These are phyloP conservation scores for Biston betularia DNA, from an alignment of 2,888 invertebrate species.

Conservation along the genomic window DNA sequence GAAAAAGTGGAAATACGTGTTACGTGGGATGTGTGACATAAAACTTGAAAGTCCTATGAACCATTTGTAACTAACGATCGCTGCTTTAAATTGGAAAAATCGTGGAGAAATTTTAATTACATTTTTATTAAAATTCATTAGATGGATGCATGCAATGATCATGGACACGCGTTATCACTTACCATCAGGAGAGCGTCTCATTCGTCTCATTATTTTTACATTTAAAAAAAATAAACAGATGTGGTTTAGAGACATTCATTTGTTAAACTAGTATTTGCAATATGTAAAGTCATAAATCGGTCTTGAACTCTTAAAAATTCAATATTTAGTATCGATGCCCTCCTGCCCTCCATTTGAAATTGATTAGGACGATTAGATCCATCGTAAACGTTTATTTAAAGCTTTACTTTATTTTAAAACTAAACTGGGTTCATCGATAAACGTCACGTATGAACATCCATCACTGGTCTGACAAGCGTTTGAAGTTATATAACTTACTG, in stretches of 20 bases:
- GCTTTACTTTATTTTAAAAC: conserved; percentile 9
- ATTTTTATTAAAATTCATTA: no score
- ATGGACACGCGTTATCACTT: no score
- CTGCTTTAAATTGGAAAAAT: no score
- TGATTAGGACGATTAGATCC: not conserved
- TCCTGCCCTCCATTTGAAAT: conserved; percentile 4
- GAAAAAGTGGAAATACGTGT: conserved; percentile 22
- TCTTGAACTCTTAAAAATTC: not conserved
- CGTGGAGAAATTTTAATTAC: no score
- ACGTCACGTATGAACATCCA: conserved; percentile 6
- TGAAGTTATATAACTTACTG: conserved; percentile 3
- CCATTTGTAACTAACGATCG: no score
- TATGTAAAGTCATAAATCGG: not conserved
- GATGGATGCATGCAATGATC: no score
- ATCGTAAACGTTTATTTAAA: conserved; percentile 1
- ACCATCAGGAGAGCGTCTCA: no score
- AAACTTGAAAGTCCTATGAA: not conserved
- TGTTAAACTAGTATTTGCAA: no score
- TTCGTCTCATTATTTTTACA: no score
- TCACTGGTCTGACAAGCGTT: conserved; percentile 3
- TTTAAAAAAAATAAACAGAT: no score
- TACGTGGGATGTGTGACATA: not conserved
- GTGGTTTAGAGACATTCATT: no score
- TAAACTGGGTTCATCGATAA: conserved; percentile 16
- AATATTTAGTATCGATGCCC: not conserved